Percentiles rank a stretch among this genome's conserved stretches.
Conservation (phyloP, 1,140 invertebrate species). For the Orchesella cincta region DNA sequence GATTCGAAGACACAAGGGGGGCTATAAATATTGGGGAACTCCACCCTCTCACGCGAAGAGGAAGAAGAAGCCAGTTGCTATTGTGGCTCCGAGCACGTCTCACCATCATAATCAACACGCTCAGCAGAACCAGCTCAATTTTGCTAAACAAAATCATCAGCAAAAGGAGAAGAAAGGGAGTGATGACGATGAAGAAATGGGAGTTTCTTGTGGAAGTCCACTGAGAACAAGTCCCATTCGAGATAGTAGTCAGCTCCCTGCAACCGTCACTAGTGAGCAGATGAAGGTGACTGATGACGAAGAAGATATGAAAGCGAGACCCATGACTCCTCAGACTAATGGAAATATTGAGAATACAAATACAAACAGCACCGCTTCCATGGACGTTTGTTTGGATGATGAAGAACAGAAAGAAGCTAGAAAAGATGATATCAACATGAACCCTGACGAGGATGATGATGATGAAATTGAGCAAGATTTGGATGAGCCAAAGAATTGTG, state of each 20-base stretch:
- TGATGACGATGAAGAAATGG: conserved; percentile 52
- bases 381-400: too few relatives aligned
- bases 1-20: conserved; percentile 44
- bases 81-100: conserved; percentile 46
- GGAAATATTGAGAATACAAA: too few relatives aligned
- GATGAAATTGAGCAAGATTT: too few relatives aligned
- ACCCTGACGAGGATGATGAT: too few relatives aligned
- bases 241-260: neutral
- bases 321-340: too few relatives aligned
- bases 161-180: conserved; percentile 20
- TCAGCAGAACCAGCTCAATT: neutral
- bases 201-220: neutral
- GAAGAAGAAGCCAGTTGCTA: conserved; percentile 49
- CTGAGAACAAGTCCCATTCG: neutral
- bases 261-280: conserved; percentile 1
- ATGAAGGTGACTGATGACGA: conserved; percentile 52
- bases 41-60: conserved; percentile 47
- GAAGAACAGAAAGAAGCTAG: too few relatives aligned
- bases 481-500: too few relatives aligned
- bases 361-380: too few relatives aligned
- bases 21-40: conserved; percentile 50
- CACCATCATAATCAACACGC: neutral
- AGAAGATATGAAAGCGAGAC: conserved; percentile 55
- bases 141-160: neutral
- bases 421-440: too few relatives aligned